phyloP scores from a whole-genome alignment of 2,888 invertebrate genomes.

The Dasypogon diadema region DNA sequence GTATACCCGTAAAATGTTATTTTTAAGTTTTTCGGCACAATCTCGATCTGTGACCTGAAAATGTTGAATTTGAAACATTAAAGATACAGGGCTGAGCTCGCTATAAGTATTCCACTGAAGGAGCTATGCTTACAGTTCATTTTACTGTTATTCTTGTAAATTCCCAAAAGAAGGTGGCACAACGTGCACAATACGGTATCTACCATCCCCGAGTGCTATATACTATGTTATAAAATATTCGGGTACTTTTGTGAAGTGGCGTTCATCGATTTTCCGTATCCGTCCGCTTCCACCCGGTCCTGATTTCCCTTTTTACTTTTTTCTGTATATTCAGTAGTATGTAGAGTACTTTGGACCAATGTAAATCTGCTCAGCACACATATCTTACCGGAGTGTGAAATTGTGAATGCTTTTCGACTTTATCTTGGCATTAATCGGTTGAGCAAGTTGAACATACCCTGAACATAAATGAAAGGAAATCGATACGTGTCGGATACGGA shows the following conservation, averaged over 20 bases:
- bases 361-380: slow-evolving; percentile 31
- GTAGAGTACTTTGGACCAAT: not conserved
- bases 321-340: not conserved
- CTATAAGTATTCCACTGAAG: not conserved
- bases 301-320: not conserved
- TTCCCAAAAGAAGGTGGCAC: slow-evolving; percentile 35
- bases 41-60: slow-evolving; percentile 20
- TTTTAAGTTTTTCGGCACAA: slow-evolving; percentile 15
- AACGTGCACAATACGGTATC: slow-evolving; percentile 29
- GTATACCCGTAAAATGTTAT: slow-evolving; percentile 3
- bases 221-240: slow-evolving; percentile 30
- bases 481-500: slow-evolving; percentile 44
- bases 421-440: slow-evolving; percentile 50
- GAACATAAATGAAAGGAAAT: slow-evolving; percentile 51
- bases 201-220: slow-evolving; percentile 18
- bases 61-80: slow-evolving; percentile 34
- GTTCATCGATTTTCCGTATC: slow-evolving; percentile 18
- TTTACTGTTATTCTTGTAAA: slow-evolving; percentile 34
- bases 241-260: slow-evolving; percentile 32
- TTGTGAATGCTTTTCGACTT: slow-evolving; percentile 51
- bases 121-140: slow-evolving; percentile 4
- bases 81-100: not conserved
- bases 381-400: slow-evolving; percentile 50
- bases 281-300: not conserved
- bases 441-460: slow-evolving; percentile 30